Percentiles rank a stretch among this genome's conserved stretches.
These are phyloP conservation scores for Tetragonula carbonaria DNA, from an alignment of 2,888 invertebrate species.

Conservation along the genomic window DNA sequence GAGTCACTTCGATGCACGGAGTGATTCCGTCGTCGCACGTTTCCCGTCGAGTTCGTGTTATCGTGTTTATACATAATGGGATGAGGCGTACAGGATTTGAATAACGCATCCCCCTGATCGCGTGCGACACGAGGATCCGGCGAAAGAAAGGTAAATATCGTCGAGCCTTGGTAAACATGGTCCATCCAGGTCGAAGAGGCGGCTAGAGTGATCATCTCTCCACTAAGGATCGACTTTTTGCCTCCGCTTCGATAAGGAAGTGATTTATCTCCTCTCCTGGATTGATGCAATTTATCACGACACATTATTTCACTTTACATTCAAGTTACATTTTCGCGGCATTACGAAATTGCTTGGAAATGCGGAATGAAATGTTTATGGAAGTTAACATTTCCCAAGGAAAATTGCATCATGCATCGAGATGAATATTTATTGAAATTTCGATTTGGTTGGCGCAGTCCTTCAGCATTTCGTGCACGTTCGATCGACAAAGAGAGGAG, in stretches of 20 bases:
- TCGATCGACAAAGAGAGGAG: conserved; percentile 61
- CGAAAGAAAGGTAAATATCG: conserved; percentile 64
- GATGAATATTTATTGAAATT: conserved; percentile 52
- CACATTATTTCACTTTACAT: no score
- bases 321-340: neutral
- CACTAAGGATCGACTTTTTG: conserved; percentile 14
- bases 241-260: conserved; percentile 1
- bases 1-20: neutral
- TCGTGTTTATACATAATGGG: conserved; percentile 41
- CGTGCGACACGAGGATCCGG: conserved; percentile 54
- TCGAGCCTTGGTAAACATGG: conserved; percentile 58
- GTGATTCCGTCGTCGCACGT: conserved; percentile 20
- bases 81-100: conserved; percentile 61
- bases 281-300: neutral
- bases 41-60: conserved; percentile 41
- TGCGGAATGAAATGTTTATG: neutral
- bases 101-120: conserved; percentile 64
- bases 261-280: neutral
- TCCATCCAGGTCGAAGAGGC: conserved; percentile 37
- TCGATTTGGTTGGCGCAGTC: conserved; percentile 31
- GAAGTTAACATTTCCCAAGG: neutral
- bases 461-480: conserved; percentile 58
- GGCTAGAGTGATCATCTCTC: conserved; percentile 21
- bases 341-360: neutral
- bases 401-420: conserved; percentile 14